phyloP scores from a whole-genome alignment of 2,797 vertebrate species.

The Chelonia mydas region DNA sequence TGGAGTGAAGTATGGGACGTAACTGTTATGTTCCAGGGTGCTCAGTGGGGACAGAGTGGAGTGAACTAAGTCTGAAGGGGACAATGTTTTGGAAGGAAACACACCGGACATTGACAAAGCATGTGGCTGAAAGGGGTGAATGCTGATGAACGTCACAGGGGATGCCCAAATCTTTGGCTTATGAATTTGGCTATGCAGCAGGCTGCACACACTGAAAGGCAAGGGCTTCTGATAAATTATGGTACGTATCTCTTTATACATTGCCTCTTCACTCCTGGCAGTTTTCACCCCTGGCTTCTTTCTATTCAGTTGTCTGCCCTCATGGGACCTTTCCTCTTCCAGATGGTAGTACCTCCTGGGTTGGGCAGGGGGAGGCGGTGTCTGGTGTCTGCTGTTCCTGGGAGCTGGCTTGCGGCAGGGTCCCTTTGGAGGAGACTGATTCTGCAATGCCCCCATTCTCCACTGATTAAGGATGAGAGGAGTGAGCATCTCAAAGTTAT shows the following conservation, averaged over 20 bases:
- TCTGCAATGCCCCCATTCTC: background rate
- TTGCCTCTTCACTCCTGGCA: background rate
- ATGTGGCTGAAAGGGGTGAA: background rate
- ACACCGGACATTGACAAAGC: rapidly evolving
- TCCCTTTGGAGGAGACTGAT: background rate
- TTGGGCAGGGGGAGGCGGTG: background rate
- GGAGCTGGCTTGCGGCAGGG: background rate
- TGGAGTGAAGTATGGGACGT: background rate
- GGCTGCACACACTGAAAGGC: background rate
- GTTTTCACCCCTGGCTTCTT: background rate
- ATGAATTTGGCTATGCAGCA: background rate
- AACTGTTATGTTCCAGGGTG: background rate
- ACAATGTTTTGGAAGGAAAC: background rate
- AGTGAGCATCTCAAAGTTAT: background rate
- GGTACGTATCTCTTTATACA: background rate
- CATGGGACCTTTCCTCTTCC: background rate
- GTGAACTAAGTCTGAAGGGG: background rate
- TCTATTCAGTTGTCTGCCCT: background rate
- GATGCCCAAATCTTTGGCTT: background rate
- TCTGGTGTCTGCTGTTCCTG: background rate
- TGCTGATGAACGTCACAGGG: background rate
- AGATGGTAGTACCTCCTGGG: background rate
- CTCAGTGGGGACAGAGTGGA: background rate
- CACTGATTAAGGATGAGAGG: background rate
- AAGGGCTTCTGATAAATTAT: background rate